Base-by-base conservation (phyloP, 2,797 vertebrate genomes). In the Enteromius mattozi region DNA sequence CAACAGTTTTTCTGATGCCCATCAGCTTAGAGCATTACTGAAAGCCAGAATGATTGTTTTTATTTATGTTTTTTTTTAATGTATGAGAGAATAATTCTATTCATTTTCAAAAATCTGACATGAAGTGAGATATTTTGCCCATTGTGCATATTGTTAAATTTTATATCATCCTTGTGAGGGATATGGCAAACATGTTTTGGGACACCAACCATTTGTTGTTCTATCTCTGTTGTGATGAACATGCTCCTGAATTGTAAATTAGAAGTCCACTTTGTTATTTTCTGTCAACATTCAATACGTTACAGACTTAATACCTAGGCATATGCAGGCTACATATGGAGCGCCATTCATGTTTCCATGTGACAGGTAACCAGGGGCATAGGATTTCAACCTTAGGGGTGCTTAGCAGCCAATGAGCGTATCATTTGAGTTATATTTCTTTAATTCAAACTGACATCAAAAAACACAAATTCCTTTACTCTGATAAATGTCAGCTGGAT, bases 1-100 rank as follows among this genome's bases (percentile, higher is more conserved):
- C 54, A 77, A 77, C 74, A 59, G 13, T 17, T 77, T 75, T 40
- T 78, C 75, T 40, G 35, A 78, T 45, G 21, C 35, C 21, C 35
- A 42, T 17, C 1, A 4, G 56, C 37, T 63, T 61, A 12, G 14
- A 61, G 37, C n/a, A 45, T 63, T 63, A 40, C 13, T 63, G 37
- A 37, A 78, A 78, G 30, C 14, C 35, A 56, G 5, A 71, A 13
- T 45, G 40, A 45, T n/a, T n/a, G 35, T 5, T 0, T 19, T 49
- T 35, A 1, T 12, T 71, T 47, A 9, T 1, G 24, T 70, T 10
- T 17, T 70, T 47, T 72, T 30, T 40, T 40, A 2, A 19, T 19
- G 16, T 68, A 21, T 51, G 12, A 51, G 45, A 51, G 13, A 51
- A 12, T 21, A 54, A 21, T 14, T n/a, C 2, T 7, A 1, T 33